Conservation (phyloP, 2,888 invertebrate genomes). For the Acheta domesticus region DNA sequence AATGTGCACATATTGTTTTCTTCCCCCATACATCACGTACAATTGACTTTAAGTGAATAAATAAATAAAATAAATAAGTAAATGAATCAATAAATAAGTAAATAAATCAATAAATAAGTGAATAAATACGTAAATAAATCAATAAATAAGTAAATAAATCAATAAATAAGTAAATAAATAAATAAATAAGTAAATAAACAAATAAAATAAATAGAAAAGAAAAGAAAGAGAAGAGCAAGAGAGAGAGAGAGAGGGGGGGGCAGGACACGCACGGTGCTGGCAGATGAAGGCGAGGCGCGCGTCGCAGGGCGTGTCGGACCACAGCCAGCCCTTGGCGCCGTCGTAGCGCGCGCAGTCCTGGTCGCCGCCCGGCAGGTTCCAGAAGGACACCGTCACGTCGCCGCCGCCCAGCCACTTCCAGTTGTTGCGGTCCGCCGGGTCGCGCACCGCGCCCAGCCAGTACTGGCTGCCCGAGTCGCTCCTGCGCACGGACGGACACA, state of each 20-base stretch:
- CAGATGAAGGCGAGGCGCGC: slow-evolving; percentile 84
- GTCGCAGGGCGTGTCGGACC: slow-evolving; percentile 88
- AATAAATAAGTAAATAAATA: too few species aligned
- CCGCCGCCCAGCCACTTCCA: slow-evolving; percentile 91
- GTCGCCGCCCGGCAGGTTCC: slow-evolving; percentile 80
- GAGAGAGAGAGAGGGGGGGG: too few species aligned
- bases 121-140: too few species aligned
- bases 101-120: too few species aligned
- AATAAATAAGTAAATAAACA: too few species aligned
- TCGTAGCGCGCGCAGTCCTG: slow-evolving; percentile 87
- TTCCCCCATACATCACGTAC: not conserved
- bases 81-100: too few species aligned
- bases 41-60: too few species aligned
- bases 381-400: slow-evolving; percentile 85
- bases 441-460: slow-evolving; percentile 92
- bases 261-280: slow-evolving; percentile 76
- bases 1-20: not conserved
- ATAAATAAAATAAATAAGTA: too few species aligned
- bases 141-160: too few species aligned
- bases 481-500: slow-evolving; percentile 50
- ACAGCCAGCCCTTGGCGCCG: slow-evolving; percentile 90
- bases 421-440: slow-evolving; percentile 68
- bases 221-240: not conserved
- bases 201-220: not conserved
- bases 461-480: slow-evolving; percentile 89